A percentile compares a stretch with the other conserved stretches of the same genome.
Conservation (phyloP, 2,888 invertebrate species). For the Cheilosia variabilis region DNA sequence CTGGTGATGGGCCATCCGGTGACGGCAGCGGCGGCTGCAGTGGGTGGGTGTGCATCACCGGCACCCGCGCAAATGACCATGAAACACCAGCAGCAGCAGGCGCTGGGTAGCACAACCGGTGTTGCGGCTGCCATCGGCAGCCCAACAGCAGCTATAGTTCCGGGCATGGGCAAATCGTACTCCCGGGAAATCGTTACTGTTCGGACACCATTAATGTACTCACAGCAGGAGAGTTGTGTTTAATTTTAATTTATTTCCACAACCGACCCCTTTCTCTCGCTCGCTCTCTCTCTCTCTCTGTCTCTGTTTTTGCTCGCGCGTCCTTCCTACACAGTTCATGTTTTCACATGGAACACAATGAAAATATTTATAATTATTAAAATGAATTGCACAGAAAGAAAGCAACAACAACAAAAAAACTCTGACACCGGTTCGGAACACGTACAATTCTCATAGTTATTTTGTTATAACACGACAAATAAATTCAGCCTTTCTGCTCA, state of each 20-base stretch:
- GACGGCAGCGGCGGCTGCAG: slow-evolving; percentile 75
- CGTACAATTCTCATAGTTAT: slow-evolving; percentile 37
- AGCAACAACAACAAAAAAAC: slow-evolving; percentile 11
- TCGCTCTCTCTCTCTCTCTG: neutral
- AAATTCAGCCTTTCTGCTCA: neutral
- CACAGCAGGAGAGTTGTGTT: slow-evolving; percentile 88
- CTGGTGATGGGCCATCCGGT: slow-evolving; percentile 80
- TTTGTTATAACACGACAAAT: slow-evolving; percentile 32
- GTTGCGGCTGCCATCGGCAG: slow-evolving; percentile 80
- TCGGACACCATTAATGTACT: slow-evolving; percentile 88
- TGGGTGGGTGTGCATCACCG: slow-evolving; percentile 78
- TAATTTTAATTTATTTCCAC: slow-evolving; percentile 82
- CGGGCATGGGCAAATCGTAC: slow-evolving; percentile 83
- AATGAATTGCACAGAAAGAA: slow-evolving; percentile 53
- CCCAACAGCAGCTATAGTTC: slow-evolving; percentile 82
- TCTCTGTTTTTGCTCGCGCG: slow-evolving; percentile 14
- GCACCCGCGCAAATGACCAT: slow-evolving; percentile 58
- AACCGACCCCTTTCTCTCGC: neutral
- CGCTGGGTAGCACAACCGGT: slow-evolving; percentile 77
- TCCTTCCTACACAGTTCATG: slow-evolving; percentile 49
- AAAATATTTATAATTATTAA: slow-evolving; percentile 67
- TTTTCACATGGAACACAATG: slow-evolving; percentile 48
- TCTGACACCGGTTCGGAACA: slow-evolving; percentile 37
- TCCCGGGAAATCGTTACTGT: slow-evolving; percentile 88
- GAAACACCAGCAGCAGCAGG: slow-evolving; percentile 72